Conservation (phyloP, 2,113 vertebrate species). For the Puma concolor region DNA sequence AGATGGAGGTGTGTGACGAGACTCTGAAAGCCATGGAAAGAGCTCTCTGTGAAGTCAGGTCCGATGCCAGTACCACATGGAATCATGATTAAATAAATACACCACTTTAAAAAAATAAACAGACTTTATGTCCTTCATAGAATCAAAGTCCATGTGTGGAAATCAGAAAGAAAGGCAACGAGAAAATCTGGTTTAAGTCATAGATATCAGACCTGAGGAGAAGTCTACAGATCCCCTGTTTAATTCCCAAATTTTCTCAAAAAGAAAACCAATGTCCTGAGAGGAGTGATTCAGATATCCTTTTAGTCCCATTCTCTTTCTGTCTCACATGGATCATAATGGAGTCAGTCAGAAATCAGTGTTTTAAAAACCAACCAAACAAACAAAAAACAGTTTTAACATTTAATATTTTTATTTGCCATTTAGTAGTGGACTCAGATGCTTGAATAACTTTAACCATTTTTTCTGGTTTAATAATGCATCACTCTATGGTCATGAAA, state of each 20-base stretch:
- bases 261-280: background rate
- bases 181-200: background rate
- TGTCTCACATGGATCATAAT: background rate
- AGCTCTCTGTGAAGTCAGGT: background rate
- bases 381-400: background rate
- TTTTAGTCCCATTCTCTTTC: background rate
- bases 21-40: background rate
- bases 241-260: background rate
- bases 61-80: background rate
- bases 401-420: background rate
- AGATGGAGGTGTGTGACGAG: background rate
- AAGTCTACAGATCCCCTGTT: background rate
- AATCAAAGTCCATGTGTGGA: background rate
- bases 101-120: background rate
- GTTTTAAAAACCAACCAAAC: background rate
- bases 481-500: background rate
- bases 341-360: background rate
- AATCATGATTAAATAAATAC: background rate
- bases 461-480: background rate
- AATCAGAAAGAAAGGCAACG: background rate
- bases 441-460: background rate
- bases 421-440: background rate
- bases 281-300: background rate
- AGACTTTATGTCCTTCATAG: background rate
- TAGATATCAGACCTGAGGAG: background rate